phyloP scores from a whole-genome alignment of 2,113 vertebrate species.

The Dasyprocta punctata region DNA sequence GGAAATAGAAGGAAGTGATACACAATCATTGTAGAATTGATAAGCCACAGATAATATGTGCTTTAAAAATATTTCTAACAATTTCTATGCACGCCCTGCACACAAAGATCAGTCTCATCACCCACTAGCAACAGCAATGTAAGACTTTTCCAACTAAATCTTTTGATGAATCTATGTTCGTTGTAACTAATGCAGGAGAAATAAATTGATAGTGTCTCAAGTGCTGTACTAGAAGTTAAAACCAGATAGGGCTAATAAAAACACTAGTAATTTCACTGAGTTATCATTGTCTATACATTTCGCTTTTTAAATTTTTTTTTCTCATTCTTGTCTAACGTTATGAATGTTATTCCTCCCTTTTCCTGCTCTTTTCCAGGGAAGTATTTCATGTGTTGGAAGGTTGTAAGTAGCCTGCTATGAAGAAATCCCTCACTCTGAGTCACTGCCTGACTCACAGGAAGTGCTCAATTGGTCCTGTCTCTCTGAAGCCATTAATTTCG shows the following conservation, averaged over 20 bases:
- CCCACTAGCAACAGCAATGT: conserved; percentile 63
- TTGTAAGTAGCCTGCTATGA: background rate
- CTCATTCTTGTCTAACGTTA: background rate
- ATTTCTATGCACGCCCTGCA: background rate
- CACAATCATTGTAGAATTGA: background rate
- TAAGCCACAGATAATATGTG: background rate
- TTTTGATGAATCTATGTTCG: conserved; percentile 80
- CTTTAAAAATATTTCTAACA: background rate
- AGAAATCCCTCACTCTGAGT: background rate
- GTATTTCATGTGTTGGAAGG: background rate
- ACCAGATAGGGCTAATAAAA: background rate
- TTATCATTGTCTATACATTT: background rate
- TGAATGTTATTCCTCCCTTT: background rate
- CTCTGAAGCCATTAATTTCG: background rate
- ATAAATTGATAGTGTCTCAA: conserved; percentile 66
- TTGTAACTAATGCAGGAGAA: conserved; percentile 48
- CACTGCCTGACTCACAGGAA: background rate
- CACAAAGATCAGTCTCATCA: background rate
- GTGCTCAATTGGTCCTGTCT: background rate
- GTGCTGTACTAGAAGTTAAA: background rate
- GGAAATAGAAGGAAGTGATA: background rate
- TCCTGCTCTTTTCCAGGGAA: background rate
- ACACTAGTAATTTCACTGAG: background rate
- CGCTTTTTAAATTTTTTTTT: background rate
- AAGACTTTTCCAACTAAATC: conserved; percentile 66